Percentiles rank a stretch among this genome's conserved stretches.
Evolutionary conservation across 2,113 vertebrate genomes (phyloP).

Genomic region (Gadus macrocephalus): DNA sequence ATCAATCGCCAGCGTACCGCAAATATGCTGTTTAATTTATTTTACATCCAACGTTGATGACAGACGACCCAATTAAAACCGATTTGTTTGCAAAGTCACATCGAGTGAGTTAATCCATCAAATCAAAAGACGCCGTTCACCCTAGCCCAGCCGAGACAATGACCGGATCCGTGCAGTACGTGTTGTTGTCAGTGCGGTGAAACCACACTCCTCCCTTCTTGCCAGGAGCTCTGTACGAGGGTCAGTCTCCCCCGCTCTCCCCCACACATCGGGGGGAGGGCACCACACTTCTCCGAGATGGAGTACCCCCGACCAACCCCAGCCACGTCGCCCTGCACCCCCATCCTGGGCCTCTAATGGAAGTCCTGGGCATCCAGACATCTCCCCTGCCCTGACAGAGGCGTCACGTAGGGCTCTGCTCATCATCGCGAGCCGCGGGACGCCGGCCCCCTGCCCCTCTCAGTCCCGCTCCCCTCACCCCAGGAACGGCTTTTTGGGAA

Average conservation of each 20-base stretch:
- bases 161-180: background rate
- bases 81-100: no score
- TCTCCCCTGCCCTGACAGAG: conserved; percentile 55
- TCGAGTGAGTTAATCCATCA: no score
- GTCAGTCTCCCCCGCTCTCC: conserved; percentile 37
- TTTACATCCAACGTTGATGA: no score
- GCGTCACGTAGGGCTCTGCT: conserved; percentile 62
- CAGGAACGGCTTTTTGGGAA: conserved; percentile 62
- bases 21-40: no score
- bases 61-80: no score
- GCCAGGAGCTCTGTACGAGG: conserved; percentile 54
- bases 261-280: conserved; percentile 53
- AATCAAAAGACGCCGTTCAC: no score
- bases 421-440: conserved; percentile 67
- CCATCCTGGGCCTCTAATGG: conserved; percentile 72
- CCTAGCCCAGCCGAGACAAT: no score
- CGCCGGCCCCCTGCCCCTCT: conserved; percentile 12
- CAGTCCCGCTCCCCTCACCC: conserved; percentile 37
- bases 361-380: conserved; percentile 67
- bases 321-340: conserved; percentile 67
- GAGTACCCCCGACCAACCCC: conserved; percentile 71
- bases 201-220: conserved; percentile 48
- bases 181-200: conserved; percentile 1
- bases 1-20: conserved; percentile 26
- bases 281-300: conserved; percentile 68